Evolutionary conservation across 2,797 vertebrate species (phyloP), one percentile per base, ranked within the genome.

Genomic region (Microctenopoma stevenorrisi): DNA sequence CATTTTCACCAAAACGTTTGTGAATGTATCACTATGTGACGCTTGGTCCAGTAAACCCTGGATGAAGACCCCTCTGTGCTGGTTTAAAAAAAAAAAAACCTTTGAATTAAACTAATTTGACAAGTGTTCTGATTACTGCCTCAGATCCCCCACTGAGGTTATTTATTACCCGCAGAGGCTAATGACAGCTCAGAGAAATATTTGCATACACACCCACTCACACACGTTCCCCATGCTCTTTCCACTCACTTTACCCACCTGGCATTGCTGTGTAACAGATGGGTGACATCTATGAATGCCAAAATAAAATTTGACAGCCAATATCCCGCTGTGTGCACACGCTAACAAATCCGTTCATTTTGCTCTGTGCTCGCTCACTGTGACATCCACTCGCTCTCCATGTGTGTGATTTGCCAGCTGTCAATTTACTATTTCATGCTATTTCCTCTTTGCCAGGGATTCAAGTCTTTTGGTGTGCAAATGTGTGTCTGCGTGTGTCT

Each of bases 221-320:
- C 59, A 47, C 40, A 30, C 16, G 48, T 9, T 22, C 12, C 52
- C 10, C 57, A 42, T 12, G 11, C 0, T 5, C 54, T 7, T 44
- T 54, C 26, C 62, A 33, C 55, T 60, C 64, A 28, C 42, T 60
- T 52, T 43, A 25, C 37, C 64, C 73, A 70, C 64, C 72, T 79
- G 78, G 74, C 70, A 55, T 33, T 7, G 46, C 63, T 22, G 57
- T 16, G 18, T 14, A 73, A 63, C 83, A 84, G 83, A 84, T 82
- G 83, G 81, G 57, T 50, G 62, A 60, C 60, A 42, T 72, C 68
- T 47, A 44, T 51, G 67, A 69, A 54, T 46, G 68, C 52, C 73
- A 86, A 58, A 63, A 47, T 54, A 37, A 72, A 68, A 74, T 43
- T 35, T 49, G 63, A 68, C 57, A 64, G 72, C 73, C 68, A 75